Evolutionary conservation across 2,113 vertebrate genomes (phyloP).

Genomic region (Cercocebus atys): DNA sequence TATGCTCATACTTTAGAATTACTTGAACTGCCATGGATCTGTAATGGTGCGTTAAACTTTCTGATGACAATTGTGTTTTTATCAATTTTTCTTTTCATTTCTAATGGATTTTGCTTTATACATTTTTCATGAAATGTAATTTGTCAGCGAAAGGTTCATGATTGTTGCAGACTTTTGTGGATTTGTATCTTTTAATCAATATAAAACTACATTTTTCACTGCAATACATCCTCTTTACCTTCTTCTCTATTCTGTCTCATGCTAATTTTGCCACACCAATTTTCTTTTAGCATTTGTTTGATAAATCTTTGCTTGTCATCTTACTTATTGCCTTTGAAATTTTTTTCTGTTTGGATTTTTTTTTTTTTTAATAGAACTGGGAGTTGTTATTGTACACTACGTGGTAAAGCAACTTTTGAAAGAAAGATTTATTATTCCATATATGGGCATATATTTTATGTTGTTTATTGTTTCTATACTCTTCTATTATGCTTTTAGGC

Average conservation of each 20-base stretch:
- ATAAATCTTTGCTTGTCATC: background rate
- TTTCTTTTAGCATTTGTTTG: background rate
- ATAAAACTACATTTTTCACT: background rate
- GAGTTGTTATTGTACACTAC: background rate
- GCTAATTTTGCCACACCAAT: background rate
- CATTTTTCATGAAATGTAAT: conserved; percentile 44
- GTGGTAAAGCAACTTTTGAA: background rate
- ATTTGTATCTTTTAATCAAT: conserved; percentile 48
- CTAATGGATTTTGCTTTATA: conserved; percentile 59
- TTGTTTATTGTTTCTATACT: background rate
- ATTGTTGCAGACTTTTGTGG: background rate
- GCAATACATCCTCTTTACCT: background rate
- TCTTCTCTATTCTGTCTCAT: background rate
- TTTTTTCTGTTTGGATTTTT: background rate
- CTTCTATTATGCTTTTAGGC: background rate
- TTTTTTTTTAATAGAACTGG: background rate
- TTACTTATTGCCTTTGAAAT: background rate
- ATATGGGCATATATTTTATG: background rate
- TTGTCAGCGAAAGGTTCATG: conserved; percentile 37
- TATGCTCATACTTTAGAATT: background rate
- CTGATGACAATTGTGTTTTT: conserved; percentile 32
- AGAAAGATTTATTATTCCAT: background rate
- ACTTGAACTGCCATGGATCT: background rate
- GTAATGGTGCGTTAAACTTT: background rate
- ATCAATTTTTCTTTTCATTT: conserved; percentile 47